Evolutionary conservation across 1,140 invertebrate genomes (phyloP), one percentile per base, ranked within the genome.

Genomic region (Heliothis virescens): DNA sequence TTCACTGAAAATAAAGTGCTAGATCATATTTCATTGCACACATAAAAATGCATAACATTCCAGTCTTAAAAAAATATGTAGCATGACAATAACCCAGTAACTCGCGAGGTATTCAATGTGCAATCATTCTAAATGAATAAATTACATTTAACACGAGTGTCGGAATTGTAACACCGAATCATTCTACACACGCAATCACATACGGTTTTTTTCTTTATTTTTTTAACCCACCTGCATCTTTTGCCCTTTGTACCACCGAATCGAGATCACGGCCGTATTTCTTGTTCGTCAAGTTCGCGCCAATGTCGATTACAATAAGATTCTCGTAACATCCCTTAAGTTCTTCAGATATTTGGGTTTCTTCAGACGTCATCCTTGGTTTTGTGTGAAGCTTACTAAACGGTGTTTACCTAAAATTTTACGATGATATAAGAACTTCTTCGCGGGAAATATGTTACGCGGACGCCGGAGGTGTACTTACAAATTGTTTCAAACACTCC

Each of bases 281-380:
- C 93, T 98, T 99, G 95, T 99, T 99, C 3, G 98, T 99, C 85
- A 99, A 95, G 96, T 99, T 99, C 16, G 98, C 98, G 88, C 98
- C 98, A 81, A 98, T 97, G 93, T 99, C 98, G 53, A 99, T 97
- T 67, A 99, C 96, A 89, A 99, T 97, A 91, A 98, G 97, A 95
- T 98, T 98, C 93, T 98, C 97, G 89, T 97, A 98, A 91, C 93
- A 94, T 79, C 91, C 91, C 85, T 94, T 94, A 83, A 94, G 86
- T 87, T 94, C 87, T 79, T 93, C 92, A 63, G 92, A 92, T 85
- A 94, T 92, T 81, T 92, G 91, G 80, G 89, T 87, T 90, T 94
- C 92, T 92, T 94, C 92, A 89, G 93, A 94, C 93, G 93, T 94
- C 93, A 94, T 94, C 84, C 86, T 94, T 83, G 86, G 89, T 90